Base-by-base conservation (phyloP, 2,888 invertebrate genomes). In the Calliphora vomitoria region DNA sequence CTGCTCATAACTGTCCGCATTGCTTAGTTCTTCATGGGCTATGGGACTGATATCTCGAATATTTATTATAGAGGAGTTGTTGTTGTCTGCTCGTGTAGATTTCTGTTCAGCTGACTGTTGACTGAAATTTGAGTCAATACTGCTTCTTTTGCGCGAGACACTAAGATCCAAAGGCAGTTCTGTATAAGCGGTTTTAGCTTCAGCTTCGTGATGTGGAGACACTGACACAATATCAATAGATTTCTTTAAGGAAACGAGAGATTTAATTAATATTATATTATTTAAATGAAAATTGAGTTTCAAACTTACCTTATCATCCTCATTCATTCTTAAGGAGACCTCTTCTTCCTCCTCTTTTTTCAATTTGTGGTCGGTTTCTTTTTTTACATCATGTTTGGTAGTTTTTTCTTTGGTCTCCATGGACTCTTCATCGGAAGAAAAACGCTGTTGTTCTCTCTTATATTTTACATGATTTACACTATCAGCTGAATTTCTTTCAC, bases 121-220 rank as follows among this genome's bases (percentile, higher is more conserved):
- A 35, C 83, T 79, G 5, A 71, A 72, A 25, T 76, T 62, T 31
- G 72, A 76, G 15, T 88, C 89, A 0, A 89, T 88, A 38, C 94
- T 94, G 68, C 92, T 92, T 85, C 95, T 94, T 91, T 96, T 95
- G 86, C 95, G 94, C 41, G 95, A 94, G 31, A 96, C 94, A 72
- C 97, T 96, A 88, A 97, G 94, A 93, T 97, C 97, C 64, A 97
- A 93, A 0, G 97, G 97, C 91, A 96, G 95, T 85, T 96, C 96
- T 6, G 94, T 94, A 75, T 53, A 76, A 11, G 64, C 55, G 15
- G 44, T 64, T 60, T 90, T 88, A 38, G 85, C 53, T 35, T 90
- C 89, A 0, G 53, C 6, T 8, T 90, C 90, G 13, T 62, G 93
- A 91, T 1, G 93, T 91, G 85, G 92, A 90, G 55, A 93, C 89